Percentiles rank a stretch among this genome's conserved stretches.
Evolutionary conservation across 2,888 invertebrate species (phyloP).

Genomic region (Nymphalis urticae): DNA sequence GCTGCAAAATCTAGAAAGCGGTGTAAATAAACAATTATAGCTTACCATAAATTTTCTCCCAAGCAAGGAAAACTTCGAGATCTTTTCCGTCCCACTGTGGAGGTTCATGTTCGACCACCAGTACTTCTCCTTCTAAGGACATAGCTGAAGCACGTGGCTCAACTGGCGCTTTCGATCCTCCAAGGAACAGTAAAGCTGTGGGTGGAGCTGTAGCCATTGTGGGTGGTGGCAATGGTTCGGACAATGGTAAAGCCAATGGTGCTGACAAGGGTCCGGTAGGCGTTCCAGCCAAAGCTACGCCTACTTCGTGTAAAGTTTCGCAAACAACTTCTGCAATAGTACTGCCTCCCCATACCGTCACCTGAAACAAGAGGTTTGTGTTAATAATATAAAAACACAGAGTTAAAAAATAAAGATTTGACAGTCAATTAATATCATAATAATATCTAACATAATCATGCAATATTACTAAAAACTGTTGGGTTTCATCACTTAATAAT

Average conservation of each 20-base stretch:
- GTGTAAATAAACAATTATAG: background rate
- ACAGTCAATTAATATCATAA: no score
- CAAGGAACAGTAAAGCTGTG: conserved; percentile 78
- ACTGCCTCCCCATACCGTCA: conserved; percentile 66
- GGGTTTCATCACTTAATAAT: no score
- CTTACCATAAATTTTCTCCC: conserved; percentile 78
- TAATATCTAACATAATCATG: background rate
- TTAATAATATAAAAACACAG: background rate
- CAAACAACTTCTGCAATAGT: conserved; percentile 74
- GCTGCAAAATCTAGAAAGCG: no score
- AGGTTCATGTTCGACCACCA: conserved; percentile 82
- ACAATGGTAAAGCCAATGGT: conserved; percentile 58
- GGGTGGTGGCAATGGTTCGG: conserved; percentile 54
- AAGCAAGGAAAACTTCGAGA: conserved; percentile 70
- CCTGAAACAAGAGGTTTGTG: conserved; percentile 48
- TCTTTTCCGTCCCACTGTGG: conserved; percentile 80
- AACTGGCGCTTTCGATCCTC: conserved; percentile 84
- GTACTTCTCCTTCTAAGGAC: conserved; percentile 83
- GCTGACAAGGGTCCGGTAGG: conserved; percentile 66
- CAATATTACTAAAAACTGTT: background rate
- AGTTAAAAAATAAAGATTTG: no score
- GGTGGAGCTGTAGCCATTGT: conserved; percentile 57
- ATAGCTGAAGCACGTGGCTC: conserved; percentile 81
- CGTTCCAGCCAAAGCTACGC: conserved; percentile 65
- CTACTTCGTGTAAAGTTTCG: conserved; percentile 72